Evolutionary conservation across 1,140 invertebrate genomes (phyloP), one percentile per base, ranked within the genome.

Genomic region (Anthonomus grandis): DNA sequence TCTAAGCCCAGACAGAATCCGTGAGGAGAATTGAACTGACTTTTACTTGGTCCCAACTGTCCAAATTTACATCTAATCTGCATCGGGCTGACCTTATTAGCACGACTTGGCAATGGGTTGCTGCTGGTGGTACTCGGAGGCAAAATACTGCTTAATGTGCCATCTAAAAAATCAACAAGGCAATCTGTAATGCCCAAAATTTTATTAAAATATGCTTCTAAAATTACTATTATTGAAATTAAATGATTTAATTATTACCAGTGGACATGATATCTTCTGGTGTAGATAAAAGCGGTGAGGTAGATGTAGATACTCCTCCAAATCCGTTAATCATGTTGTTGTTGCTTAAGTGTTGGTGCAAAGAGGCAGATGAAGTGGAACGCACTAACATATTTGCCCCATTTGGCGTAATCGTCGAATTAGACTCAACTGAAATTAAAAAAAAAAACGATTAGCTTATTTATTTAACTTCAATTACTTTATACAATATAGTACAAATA

Each of bases 21-120:
- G 76, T 97, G 94, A 0, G 95, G 95, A 10, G 94, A 96, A 75
- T 94, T 96, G 64, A 98, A 96, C 74, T 97, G 93, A 8, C 90
- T 88, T 71, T 93, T 93, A 22, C 86, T 86, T 39, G 90, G 86
- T 27, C 95, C 95, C 41, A 97, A 77, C 60, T 92, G 89, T 31
- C 95, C 93, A 80, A 97, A 97, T 76, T 96, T 97, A 73, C 86
- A 90, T 39, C 92, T 84, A 67, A 87, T 90, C 70, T 91, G 87
- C 89, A 93, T 91, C 2, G 87, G 83, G 4, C 86, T 86, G 9
- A 86, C 81, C 71, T 90, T 89, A 19, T 80, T 82, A 2, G 83
- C 80, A 25, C 87, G 82, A 0, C 83, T 17, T 74, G 73, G 13
- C 72, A 76, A 2, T 68, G 74, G 2, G 39, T 58, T 74, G 41